Conservation (phyloP, 2,888 invertebrate species). For the Myopa testacea region DNA sequence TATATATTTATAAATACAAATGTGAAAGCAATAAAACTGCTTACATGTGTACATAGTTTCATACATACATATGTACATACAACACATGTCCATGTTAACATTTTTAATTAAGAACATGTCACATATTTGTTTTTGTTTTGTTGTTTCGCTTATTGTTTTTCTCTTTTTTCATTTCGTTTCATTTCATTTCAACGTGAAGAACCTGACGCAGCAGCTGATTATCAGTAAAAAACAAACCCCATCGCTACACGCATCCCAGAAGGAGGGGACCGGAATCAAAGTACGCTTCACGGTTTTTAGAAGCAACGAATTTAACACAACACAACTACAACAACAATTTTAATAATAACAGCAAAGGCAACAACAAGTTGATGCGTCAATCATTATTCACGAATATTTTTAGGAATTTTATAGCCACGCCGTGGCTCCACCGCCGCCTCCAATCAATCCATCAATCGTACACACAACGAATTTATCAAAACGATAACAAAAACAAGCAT, state of each 20-base stretch:
- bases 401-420: conserved; percentile 5
- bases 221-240: neutral
- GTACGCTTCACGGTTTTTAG: too few relatives aligned
- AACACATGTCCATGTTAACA: neutral
- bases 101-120: conserved; percentile 25
- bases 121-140: neutral
- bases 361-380: conserved; percentile 16
- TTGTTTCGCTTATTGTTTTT: neutral
- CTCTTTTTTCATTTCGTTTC: neutral
- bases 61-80: too few relatives aligned
- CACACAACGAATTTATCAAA: conserved; percentile 10
- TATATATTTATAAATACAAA: neutral
- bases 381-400: conserved; percentile 12
- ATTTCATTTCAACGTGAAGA: conserved; percentile 13
- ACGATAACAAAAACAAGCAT: neutral
- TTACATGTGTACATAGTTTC: too few relatives aligned
- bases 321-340: neutral
- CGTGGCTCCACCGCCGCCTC: neutral
- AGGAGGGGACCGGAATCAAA: neutral
- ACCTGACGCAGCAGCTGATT: neutral
- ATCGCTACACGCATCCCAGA: neutral
- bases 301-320: neutral
- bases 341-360: neutral
- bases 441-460: conserved; percentile 13
- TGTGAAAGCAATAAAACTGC: neutral